These are phyloP conservation scores for Coreius guichenoti DNA, from an alignment of 2,797 vertebrate species.

Conservation along the genomic window DNA sequence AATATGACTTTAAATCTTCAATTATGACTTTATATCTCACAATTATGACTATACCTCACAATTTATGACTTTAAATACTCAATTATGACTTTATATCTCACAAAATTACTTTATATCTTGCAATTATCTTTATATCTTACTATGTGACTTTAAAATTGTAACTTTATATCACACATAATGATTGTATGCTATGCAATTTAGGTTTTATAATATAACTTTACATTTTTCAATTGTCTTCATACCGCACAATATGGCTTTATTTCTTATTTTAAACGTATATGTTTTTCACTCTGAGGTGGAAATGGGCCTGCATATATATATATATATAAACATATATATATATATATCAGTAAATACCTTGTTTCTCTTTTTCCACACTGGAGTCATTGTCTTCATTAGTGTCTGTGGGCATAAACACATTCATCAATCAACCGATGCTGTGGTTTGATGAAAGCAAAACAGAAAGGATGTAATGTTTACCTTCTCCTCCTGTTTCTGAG, in stretches of 20 bases:
- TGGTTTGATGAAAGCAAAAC: conserved; percentile 5
- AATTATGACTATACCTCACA: background rate
- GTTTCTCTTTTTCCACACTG: conserved; percentile 26
- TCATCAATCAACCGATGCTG: background rate
- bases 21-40: too few species aligned
- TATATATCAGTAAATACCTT: background rate
- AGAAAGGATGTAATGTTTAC: conserved; percentile 13
- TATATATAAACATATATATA: too few species aligned
- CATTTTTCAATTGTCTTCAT: background rate
- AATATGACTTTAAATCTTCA: too few species aligned
- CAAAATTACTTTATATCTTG: background rate
- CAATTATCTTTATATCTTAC: background rate
- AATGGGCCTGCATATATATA: background rate
- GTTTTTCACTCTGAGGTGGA: background rate
- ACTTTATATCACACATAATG: background rate
- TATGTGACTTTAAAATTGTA: too few species aligned
- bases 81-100: background rate
- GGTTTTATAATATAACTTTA: background rate
- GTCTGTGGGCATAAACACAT: conserved; percentile 2
- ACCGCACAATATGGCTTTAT: background rate
- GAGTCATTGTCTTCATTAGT: conserved; percentile 16
- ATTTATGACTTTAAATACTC: background rate
- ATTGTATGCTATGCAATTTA: background rate
- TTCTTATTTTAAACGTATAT: background rate
- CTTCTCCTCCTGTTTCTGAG: conserved; percentile 56